phyloP scores from a whole-genome alignment of 2,797 vertebrate genomes.

The Sebastes melanostomus region DNA sequence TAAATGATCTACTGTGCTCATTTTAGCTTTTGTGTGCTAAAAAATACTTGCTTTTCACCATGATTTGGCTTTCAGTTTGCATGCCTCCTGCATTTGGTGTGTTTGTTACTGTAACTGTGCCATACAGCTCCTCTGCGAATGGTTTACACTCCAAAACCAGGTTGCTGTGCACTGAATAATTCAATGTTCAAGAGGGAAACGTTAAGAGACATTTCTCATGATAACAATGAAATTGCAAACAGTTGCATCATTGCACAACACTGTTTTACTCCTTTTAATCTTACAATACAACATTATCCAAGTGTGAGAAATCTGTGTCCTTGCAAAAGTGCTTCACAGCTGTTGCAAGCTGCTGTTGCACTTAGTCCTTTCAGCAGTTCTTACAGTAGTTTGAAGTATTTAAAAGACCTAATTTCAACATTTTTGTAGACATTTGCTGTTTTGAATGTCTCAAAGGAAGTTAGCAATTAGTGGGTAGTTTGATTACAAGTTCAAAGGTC shows the following conservation, averaged over 20 bases:
- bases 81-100: not conserved
- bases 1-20: conserved; percentile 14
- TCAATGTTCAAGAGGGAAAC: conserved; percentile 37
- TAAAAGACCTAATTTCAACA: not conserved
- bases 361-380: not conserved
- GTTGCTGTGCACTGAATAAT: conserved; percentile 59
- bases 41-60: not conserved
- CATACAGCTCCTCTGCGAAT: conserved; percentile 15
- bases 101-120: conserved; percentile 28
- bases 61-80: not conserved
- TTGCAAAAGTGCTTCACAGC: not conserved
- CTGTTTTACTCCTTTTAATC: conserved; percentile 31
- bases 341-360: not conserved
- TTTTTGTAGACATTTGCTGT: not conserved
- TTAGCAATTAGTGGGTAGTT: not conserved
- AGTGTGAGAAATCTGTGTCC: conserved; percentile 23
- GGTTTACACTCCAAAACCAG: conserved; percentile 37
- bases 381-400: not conserved
- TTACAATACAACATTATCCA: conserved; percentile 23
- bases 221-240: conserved; percentile 64
- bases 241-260: conserved; percentile 67
- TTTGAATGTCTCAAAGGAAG: not conserved
- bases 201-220: conserved; percentile 46
- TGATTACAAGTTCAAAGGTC: not conserved
- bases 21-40: conserved; percentile 5